A percentile compares a stretch with the other conserved stretches of the same genome.
Conservation (phyloP, 1,140 invertebrate genomes). For the Halyomorpha halys region DNA sequence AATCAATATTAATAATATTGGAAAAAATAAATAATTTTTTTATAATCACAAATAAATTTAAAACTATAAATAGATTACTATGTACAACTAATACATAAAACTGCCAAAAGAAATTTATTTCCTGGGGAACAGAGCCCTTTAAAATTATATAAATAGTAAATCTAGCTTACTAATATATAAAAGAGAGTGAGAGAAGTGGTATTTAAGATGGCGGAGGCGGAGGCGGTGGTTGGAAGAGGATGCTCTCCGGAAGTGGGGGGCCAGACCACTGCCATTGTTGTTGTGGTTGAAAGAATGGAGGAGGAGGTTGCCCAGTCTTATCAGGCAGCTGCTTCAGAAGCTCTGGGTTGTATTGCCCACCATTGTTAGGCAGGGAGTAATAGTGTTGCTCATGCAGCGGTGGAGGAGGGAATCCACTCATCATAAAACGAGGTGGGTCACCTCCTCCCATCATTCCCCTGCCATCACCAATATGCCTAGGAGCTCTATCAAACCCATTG, state of each 20-base stretch:
- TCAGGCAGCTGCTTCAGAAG: not conserved
- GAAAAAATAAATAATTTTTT: too few relatives aligned
- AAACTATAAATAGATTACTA: too few relatives aligned
- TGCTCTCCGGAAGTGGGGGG: slow-evolving; percentile 4
- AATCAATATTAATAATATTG: too few relatives aligned
- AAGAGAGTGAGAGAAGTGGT: slow-evolving; percentile 9
- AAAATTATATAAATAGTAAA: not conserved
- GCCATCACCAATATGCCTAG: too few relatives aligned
- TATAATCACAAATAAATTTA: too few relatives aligned
- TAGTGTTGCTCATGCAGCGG: not conserved
- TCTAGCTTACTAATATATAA: slow-evolving; percentile 8
- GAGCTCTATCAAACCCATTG: not conserved
- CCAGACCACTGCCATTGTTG: slow-evolving; percentile 9
- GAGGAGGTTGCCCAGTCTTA: not conserved
- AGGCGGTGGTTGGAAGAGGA: slow-evolving; percentile 13
- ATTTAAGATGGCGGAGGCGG: slow-evolving; percentile 14
- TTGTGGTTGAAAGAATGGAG: not conserved
- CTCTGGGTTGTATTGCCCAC: not conserved
- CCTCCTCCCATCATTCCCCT: slow-evolving; percentile 2
- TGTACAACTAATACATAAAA: too few relatives aligned
- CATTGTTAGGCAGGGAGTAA: not conserved
- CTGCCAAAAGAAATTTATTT: too few relatives aligned
- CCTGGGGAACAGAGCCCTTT: too few relatives aligned
- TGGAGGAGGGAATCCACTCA: not conserved
- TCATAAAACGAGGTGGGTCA: not conserved